Percentiles rank a stretch among this genome's conserved stretches.
Evolutionary conservation across 1,140 invertebrate genomes (phyloP).

Genomic region (Battus philenor): DNA sequence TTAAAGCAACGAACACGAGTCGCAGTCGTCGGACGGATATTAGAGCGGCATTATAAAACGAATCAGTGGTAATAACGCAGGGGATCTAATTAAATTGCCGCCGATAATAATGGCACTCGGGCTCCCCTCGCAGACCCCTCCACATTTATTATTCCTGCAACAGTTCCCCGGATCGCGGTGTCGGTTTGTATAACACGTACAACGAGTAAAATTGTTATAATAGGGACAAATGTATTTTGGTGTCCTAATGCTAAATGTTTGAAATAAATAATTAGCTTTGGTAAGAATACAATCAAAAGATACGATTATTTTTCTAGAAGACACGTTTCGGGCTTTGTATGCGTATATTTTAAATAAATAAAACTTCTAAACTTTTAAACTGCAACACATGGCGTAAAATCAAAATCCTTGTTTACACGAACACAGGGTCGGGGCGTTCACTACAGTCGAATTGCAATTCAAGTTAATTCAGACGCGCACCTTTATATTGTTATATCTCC

Average conservation of each 20-base stretch:
- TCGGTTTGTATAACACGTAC: constrained; percentile 5
- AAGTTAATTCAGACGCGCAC: constrained; percentile 64
- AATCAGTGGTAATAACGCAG: constrained; percentile 70
- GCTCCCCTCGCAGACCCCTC: constrained; percentile 66
- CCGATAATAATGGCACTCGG: constrained; percentile 70
- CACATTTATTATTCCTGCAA: constrained; percentile 67
- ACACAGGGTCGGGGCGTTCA: too few species aligned
- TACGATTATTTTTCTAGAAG: too few species aligned
- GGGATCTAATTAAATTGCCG: constrained; percentile 74
- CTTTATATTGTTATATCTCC: constrained; percentile 74
- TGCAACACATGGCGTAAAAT: too few species aligned
- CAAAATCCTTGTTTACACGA: too few species aligned
- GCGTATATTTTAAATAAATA: too few species aligned
- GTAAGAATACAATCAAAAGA: too few species aligned
- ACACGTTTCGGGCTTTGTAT: too few species aligned
- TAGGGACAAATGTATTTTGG: not conserved
- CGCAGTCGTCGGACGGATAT: constrained; percentile 43
- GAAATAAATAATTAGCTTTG: too few species aligned
- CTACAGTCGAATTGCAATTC: constrained; percentile 49
- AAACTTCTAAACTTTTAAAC: too few species aligned
- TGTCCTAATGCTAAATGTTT: too few species aligned
- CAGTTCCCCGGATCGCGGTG: constrained; percentile 38
- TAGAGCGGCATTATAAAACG: constrained; percentile 67
- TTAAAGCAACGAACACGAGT: constrained; percentile 46
- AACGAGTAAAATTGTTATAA: constrained; percentile 10